phyloP scores from a whole-genome alignment of 2,113 vertebrate genomes.

The Microcebus ravelobensis region DNA sequence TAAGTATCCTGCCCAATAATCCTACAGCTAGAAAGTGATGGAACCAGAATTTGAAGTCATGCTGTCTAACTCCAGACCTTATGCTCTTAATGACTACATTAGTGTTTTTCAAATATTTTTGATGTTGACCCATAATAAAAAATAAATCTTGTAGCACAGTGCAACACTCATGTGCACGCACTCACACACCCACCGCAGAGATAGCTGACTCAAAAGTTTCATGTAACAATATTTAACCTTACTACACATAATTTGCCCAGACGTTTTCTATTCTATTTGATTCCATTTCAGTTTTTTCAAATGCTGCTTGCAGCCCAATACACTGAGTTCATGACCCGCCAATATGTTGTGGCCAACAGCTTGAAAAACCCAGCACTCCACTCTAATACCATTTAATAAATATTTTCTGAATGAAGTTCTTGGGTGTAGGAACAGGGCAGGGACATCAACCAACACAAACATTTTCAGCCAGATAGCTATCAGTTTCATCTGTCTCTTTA shows the following conservation, averaged over 20 bases:
- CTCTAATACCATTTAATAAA: background rate
- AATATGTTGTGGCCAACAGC: background rate
- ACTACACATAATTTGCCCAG: background rate
- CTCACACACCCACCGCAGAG: too few species aligned
- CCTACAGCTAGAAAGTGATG: background rate
- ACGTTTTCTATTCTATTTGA: background rate
- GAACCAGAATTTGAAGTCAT: background rate
- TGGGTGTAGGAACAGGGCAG: background rate
- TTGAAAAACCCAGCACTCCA: background rate
- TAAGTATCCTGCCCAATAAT: background rate
- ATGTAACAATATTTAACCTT: background rate
- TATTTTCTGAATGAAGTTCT: constrained; percentile 1
- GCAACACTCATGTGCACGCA: background rate
- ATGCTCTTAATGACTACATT: background rate
- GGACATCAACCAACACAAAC: constrained; percentile 50
- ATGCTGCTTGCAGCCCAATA: background rate
- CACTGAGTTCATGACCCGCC: background rate
- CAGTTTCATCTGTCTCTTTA: constrained; percentile 52
- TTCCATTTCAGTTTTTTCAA: constrained; percentile 5
- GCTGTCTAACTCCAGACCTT: background rate
- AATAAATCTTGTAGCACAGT: background rate
- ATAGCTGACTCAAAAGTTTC: background rate
- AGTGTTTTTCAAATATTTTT: background rate
- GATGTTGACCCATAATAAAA: background rate
- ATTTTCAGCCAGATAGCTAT: constrained; percentile 38